Conservation (phyloP, 2,888 invertebrate species). For the Blastobasis lacticolella region DNA sequence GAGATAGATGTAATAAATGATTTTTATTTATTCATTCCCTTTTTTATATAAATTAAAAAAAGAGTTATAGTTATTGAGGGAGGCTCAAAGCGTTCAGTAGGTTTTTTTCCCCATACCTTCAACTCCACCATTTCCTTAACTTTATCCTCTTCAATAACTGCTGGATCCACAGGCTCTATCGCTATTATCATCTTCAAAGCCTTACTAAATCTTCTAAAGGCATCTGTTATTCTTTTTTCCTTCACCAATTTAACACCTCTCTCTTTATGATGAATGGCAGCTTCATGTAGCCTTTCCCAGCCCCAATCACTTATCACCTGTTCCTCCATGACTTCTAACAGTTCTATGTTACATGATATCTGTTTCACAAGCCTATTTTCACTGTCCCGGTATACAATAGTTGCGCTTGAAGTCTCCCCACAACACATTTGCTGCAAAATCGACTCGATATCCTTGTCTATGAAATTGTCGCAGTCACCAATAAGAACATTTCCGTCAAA, state of each 20-base stretch:
- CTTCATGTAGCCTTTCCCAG: slow-evolving; percentile 65
- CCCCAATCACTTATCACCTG: slow-evolving; percentile 74
- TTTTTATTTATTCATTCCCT: too few species aligned
- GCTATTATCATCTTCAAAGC: slow-evolving; percentile 81
- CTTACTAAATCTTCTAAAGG: slow-evolving; percentile 81
- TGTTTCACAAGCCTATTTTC: slow-evolving; percentile 35
- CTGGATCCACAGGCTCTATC: slow-evolving; percentile 73
- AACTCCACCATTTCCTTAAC: slow-evolving; percentile 70
- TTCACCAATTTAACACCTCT: slow-evolving; percentile 78
- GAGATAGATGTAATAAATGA: too few species aligned
- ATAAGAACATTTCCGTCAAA: slow-evolving; percentile 64
- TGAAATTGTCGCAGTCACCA: slow-evolving; percentile 58
- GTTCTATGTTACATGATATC: slow-evolving; percentile 53
- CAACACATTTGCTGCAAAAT: slow-evolving; percentile 70
- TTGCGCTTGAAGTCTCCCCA: slow-evolving; percentile 55
- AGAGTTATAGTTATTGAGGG: too few species aligned
- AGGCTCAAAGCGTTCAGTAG: too few species aligned
- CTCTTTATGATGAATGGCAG: slow-evolving; percentile 69
- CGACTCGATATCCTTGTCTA: slow-evolving; percentile 71
- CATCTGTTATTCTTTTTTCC: slow-evolving; percentile 75
- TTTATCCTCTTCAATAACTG: slow-evolving; percentile 62
- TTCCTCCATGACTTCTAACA: slow-evolving; percentile 55
- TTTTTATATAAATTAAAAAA: too few species aligned
- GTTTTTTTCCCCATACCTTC: slow-evolving; percentile 34
- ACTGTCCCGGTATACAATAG: slow-evolving; percentile 43